Base-by-base conservation (phyloP, 2,113 vertebrate genomes). In the Leucoraja erinaceus region DNA sequence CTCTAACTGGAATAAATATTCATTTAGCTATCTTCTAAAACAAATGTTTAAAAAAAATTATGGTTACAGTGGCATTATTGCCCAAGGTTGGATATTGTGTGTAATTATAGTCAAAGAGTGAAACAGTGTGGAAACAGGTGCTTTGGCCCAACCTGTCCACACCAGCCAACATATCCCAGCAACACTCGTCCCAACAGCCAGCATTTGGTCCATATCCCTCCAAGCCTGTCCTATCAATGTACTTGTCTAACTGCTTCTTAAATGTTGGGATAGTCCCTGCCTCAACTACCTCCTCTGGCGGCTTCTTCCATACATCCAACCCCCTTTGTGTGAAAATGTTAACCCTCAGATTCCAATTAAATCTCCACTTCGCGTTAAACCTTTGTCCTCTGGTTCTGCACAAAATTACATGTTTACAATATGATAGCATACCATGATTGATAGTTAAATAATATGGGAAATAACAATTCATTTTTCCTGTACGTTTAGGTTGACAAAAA, bases 401-500 rank as follows among this genome's bases (percentile, higher is more conserved):
- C 16, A 1, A 11, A n/a, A 33, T 11, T 8, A 47, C 31, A 90
- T 54, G 5, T 38, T 68, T 72, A 91, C 10, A 72, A 2, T 25
- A 3, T 1, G 47, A 12, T 72, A 54, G 25, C 18, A 66, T 25
- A 47, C 22, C 38, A 68, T 33, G 38, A 91, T 54, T 47, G 3
- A 47, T 72, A 28, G 38, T 70, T 61, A 88, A n/a, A n/a, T 66
- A n/a, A 7, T 20, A 33, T 63, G 14, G 31, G 56, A 33, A 84
- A 7, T 88, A 63, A 54, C 68, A 47, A 91, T 91, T 88, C 59
- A 88, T 31, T 70, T 91, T 91, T 91, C 70, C 86, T 90, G n/a
- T 90, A 4, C 47, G 18, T 54, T 91, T 38, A 91, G 90, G 22
- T 68, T 54, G 38, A 91, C 5, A 91, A 47, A 54, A 25, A 5